Percentiles rank a stretch among this genome's conserved stretches.
Conservation (phyloP, 2,113 vertebrate genomes). For the Acrocephalus kingi region DNA sequence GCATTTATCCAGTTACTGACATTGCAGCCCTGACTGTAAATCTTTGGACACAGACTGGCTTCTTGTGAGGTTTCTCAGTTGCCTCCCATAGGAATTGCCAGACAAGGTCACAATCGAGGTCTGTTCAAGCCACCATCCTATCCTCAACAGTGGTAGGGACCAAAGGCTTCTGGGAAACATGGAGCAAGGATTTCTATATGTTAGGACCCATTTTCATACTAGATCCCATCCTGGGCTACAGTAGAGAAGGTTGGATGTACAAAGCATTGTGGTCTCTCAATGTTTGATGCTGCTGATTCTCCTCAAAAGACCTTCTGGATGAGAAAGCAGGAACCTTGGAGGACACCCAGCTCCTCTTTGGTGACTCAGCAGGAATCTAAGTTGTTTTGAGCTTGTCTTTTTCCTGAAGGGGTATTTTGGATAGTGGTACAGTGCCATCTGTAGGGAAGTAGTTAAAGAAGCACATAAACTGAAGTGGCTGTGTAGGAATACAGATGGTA, state of each 20-base stretch:
- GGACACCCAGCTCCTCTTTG: not conserved
- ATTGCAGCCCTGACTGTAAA: not conserved
- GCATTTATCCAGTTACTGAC: conserved; percentile 15
- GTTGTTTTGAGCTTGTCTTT: conserved; percentile 18
- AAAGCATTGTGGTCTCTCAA: not conserved
- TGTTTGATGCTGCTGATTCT: not conserved
- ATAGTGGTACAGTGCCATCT: conserved; percentile 64
- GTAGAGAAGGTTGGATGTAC: not conserved
- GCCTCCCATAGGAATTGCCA: not conserved
- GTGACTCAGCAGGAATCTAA: not conserved
- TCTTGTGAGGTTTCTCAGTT: conserved; percentile 16
- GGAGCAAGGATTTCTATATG: not conserved
- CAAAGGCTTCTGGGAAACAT: not conserved
- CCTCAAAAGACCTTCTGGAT: not conserved
- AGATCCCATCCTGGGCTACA: not conserved
- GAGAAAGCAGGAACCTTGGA: not conserved
- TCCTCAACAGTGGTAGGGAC: not conserved
- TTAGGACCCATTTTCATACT: not conserved
- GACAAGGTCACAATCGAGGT: not conserved
- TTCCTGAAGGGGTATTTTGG: not conserved
- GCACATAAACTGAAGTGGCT: not conserved
- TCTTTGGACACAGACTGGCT: not conserved
- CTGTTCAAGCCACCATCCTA: not conserved
- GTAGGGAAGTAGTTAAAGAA: conserved; percentile 56
- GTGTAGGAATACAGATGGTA: not conserved